These are phyloP conservation scores for Hydrotaea diabolus DNA, from an alignment of 2,888 invertebrate genomes.

Conservation along the genomic window DNA sequence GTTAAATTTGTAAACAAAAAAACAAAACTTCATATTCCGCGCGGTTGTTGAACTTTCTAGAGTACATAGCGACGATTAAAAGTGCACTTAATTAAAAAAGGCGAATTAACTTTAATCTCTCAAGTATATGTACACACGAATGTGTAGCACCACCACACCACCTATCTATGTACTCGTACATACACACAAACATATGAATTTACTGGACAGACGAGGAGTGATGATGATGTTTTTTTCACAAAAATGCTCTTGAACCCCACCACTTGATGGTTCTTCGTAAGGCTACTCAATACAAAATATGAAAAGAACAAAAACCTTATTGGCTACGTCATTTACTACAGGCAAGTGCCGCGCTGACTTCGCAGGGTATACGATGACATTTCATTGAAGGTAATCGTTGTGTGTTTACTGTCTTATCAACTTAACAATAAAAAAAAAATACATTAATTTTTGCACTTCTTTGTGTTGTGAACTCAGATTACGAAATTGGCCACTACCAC, in stretches of 20 bases:
- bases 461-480: neutral
- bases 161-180: neutral
- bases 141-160: no score
- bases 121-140: neutral
- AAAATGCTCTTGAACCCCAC: constrained; percentile 10
- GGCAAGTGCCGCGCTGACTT: constrained; percentile 1
- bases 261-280: neutral
- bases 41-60: neutral
- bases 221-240: neutral
- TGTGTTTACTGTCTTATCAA: constrained; percentile 15
- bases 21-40: no score
- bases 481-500: constrained; percentile 9
- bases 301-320: constrained; percentile 1
- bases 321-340: constrained; percentile 13
- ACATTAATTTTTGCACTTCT: neutral
- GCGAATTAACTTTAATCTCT: neutral
- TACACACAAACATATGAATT: no score
- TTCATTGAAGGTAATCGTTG: neutral
- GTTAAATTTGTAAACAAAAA: no score
- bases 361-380: constrained; percentile 5
- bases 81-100: neutral
- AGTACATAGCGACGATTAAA: constrained; percentile 1
- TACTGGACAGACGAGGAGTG: no score
- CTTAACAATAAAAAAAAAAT: neutral
- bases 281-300: neutral